A percentile compares a stretch with the other conserved stretches of the same genome.
Conservation (phyloP, 2,888 invertebrate genomes). For the Hypercompe scribonia region DNA sequence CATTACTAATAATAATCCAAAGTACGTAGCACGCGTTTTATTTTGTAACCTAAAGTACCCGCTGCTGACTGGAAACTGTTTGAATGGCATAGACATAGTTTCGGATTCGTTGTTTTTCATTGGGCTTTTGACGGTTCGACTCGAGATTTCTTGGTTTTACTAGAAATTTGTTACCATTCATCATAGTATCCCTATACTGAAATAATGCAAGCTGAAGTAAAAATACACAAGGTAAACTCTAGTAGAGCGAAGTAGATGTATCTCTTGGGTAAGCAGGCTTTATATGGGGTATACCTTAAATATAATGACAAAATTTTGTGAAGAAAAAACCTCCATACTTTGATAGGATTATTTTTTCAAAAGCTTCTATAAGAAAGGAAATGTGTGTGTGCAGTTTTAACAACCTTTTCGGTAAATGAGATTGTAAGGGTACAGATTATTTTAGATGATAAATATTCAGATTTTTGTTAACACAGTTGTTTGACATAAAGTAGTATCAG, state of each 20-base stretch:
- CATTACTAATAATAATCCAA: no score
- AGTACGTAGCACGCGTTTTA: no score
- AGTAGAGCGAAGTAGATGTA: neutral
- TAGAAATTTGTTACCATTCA: neutral
- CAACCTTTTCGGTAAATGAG: conserved; percentile 1
- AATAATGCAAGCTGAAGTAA: neutral
- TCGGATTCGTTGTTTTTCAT: no score
- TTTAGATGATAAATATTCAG: neutral
- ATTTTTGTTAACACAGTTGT: neutral
- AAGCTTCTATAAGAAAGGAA: conserved; percentile 15
- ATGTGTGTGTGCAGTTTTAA: conserved; percentile 16
- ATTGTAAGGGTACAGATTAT: conserved; percentile 6
- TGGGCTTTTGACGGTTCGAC: neutral
- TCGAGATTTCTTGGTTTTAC: neutral
- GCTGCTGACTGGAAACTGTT: neutral
- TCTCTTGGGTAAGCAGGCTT: neutral
- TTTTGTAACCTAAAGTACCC: neutral
- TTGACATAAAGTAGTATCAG: neutral
- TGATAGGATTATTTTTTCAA: conserved; percentile 19
- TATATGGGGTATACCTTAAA: neutral
- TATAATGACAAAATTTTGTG: conserved; percentile 12
- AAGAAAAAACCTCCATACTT: neutral
- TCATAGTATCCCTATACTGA: neutral
- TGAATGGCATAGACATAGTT: neutral
- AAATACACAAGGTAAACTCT: neutral